Conservation (phyloP, 30 jellyfish, hydroid and myxozoan species). For the Turritopsis dohrnii region DNA sequence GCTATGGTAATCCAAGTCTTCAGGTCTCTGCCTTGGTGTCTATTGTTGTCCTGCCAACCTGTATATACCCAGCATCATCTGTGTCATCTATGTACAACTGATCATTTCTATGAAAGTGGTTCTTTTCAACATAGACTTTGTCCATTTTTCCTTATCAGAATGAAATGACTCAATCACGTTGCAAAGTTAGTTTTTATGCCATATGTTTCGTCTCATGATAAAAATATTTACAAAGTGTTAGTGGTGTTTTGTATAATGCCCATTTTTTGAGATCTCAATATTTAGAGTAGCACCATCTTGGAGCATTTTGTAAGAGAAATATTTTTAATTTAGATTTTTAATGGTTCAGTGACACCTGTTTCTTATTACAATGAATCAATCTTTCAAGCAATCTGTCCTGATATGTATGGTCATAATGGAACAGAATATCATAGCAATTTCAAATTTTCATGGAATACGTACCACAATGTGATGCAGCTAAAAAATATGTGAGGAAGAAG, state of each 20-base stretch:
- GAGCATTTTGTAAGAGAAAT: neutral
- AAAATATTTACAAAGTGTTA: too few relatives aligned
- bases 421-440: conserved; percentile 60
- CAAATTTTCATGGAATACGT: conserved; percentile 98
- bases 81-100: conserved; percentile 63
- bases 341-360: conserved; percentile 56
- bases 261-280: too few relatives aligned
- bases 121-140: conserved; percentile 58
- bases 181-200: conserved; percentile 63
- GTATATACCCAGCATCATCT: conserved; percentile 57
- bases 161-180: conserved; percentile 59
- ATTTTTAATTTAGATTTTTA: conserved; percentile 50
- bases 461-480: conserved; percentile 65
- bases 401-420: conserved; percentile 86
- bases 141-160: conserved; percentile 73
- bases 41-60: conserved; percentile 93
- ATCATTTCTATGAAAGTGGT: conserved; percentile 65
- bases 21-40: conserved; percentile 71
- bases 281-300: too few relatives aligned
- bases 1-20: conserved; percentile 86
- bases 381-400: conserved; percentile 91
- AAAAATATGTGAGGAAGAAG: conserved; percentile 64
- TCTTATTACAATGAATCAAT: conserved; percentile 40
- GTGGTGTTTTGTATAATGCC: too few relatives aligned
- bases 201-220: neutral